phyloP scores from a whole-genome alignment of 2,113 vertebrate genomes.

The Cisticola juncidis region DNA sequence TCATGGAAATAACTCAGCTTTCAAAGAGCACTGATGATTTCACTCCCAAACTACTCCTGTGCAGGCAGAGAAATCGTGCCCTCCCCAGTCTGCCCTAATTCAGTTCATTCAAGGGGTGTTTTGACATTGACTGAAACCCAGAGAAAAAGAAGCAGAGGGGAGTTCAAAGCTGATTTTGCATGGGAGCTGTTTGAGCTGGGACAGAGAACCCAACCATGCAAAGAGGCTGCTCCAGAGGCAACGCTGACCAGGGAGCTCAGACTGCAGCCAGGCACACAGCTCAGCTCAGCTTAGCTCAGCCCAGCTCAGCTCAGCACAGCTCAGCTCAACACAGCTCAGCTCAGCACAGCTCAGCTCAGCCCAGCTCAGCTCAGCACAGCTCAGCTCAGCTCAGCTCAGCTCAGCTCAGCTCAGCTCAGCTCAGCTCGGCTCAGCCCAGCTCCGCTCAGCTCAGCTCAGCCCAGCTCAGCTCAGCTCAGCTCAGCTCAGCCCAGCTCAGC shows the following conservation, averaged over 20 bases:
- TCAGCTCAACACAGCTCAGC: no score
- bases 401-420: no score
- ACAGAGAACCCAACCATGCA: not conserved
- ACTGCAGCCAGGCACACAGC: not conserved
- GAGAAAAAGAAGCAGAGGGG: not conserved
- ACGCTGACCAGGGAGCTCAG: not conserved
- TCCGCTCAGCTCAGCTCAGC: no score
- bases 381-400: no score
- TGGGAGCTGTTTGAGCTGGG: not conserved
- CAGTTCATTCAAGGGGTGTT: not conserved
- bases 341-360: no score
- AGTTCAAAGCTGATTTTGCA: constrained; percentile 2
- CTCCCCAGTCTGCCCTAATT: not conserved
- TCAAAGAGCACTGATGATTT: not conserved
- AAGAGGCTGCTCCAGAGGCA: not conserved
- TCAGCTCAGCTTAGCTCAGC: not conserved
- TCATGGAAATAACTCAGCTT: constrained; percentile 7
- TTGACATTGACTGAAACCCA: not conserved
- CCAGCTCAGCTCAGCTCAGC: no score
- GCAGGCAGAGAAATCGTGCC: not conserved
- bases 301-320: no score
- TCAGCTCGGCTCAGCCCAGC: no score
- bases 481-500: not conserved
- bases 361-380: no score
- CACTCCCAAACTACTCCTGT: not conserved